Conservation (phyloP, 1,140 invertebrate species). For the Drosophila santomea region DNA sequence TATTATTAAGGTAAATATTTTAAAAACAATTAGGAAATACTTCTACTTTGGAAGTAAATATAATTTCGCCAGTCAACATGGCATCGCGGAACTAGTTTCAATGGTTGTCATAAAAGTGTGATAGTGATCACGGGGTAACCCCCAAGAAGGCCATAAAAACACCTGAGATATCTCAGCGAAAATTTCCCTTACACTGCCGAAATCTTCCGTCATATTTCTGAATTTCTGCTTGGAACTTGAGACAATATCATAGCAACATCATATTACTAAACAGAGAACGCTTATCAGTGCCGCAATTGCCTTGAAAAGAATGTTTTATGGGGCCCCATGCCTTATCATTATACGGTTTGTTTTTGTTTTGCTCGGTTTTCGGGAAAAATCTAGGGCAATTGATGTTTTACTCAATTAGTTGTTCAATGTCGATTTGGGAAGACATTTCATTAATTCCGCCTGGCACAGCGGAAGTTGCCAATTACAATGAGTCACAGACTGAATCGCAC, state of each 20-base stretch:
- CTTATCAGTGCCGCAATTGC: conserved; percentile 34
- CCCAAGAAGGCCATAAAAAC: conserved; percentile 11
- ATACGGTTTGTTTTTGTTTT: conserved; percentile 9
- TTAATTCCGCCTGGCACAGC: conserved; percentile 40
- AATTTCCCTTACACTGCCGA: not conserved
- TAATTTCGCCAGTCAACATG: not conserved
- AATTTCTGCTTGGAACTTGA: conserved; percentile 23
- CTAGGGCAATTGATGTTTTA: conserved; percentile 43
- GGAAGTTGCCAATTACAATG: conserved; percentile 65
- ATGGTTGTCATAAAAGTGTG: conserved; percentile 9
- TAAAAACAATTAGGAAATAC: conserved; percentile 5
- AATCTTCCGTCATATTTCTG: conserved; percentile 30
- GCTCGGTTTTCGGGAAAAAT: conserved; percentile 19
- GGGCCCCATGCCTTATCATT: conserved; percentile 17
- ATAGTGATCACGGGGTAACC: not conserved
- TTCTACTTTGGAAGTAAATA: not conserved
- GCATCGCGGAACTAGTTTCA: not conserved
- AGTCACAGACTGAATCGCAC: conserved; percentile 20
- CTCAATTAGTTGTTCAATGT: conserved; percentile 49
- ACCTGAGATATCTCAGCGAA: conserved; percentile 9
- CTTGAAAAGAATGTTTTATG: conserved; percentile 42
- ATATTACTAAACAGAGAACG: conserved; percentile 36
- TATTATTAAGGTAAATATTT: conserved; percentile 18
- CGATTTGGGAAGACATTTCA: conserved; percentile 51
- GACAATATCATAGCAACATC: conserved; percentile 28